A percentile compares a stretch with the other conserved stretches of the same genome.
Evolutionary conservation across 2,888 invertebrate species (phyloP).

Genomic region (Oxyteleia sp.): DNA sequence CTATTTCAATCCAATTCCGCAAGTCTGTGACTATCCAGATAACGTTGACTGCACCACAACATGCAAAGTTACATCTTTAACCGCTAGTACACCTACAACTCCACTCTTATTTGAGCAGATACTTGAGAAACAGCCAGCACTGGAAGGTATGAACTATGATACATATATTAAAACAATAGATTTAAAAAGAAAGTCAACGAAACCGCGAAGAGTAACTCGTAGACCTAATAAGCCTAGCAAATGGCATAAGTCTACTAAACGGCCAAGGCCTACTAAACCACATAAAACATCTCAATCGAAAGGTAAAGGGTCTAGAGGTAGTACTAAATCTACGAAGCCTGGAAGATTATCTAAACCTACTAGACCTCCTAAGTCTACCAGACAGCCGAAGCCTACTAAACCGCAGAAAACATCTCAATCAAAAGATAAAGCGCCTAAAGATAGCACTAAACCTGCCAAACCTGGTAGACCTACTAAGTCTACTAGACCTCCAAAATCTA

Average conservation of each 20-base stretch:
- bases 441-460: background rate
- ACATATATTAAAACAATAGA: too few relatives aligned
- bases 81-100: background rate
- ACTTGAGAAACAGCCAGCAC: background rate
- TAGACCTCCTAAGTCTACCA: background rate
- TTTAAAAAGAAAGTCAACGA: too few relatives aligned
- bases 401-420: background rate
- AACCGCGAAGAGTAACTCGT: too few relatives aligned
- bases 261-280: background rate
- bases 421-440: background rate
- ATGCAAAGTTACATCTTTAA: conserved; percentile 7
- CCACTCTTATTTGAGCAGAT: too few relatives aligned
- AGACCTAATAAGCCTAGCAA: background rate
- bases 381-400: conserved; percentile 2
- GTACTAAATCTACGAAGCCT: background rate
- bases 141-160: too few relatives aligned
- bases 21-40: conserved; percentile 77
- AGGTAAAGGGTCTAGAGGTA: background rate
- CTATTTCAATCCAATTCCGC: conserved; percentile 70
- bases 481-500: background rate
- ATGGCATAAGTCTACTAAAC: background rate
- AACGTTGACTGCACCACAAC: conserved; percentile 72
- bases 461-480: background rate
- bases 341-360: background rate
- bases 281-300: background rate